phyloP scores from a whole-genome alignment of 2,113 vertebrate genomes.

The Thunnus thynnus region DNA sequence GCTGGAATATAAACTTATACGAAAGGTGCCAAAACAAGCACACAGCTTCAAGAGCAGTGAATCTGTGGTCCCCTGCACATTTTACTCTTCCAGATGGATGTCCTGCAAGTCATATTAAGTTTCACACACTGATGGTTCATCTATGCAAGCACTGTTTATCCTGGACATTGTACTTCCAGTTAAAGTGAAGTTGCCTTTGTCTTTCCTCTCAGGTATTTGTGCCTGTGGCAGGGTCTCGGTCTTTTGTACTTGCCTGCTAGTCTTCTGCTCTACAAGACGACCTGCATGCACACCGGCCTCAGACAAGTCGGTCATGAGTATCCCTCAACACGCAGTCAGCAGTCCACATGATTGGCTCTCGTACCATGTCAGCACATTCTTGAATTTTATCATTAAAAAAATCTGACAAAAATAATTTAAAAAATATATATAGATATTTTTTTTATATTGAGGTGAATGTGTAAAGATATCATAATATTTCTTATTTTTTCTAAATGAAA shows the following conservation, averaged over 20 bases:
- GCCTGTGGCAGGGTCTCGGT: constrained; percentile 65
- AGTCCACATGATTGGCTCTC: constrained; percentile 33
- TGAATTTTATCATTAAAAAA: background rate
- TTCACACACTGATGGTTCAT: constrained; percentile 56
- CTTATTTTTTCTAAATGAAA: background rate
- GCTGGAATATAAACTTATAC: constrained; percentile 1
- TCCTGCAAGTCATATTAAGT: constrained; percentile 51
- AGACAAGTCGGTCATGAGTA: constrained; percentile 61
- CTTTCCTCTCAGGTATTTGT: constrained; percentile 65
- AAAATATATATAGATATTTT: background rate
- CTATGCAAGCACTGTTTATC: constrained; percentile 63
- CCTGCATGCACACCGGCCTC: constrained; percentile 36
- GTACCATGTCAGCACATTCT: background rate
- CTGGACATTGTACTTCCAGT: constrained; percentile 66
- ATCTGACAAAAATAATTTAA: background rate
- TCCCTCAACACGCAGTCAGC: constrained; percentile 30
- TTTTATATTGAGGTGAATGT: background rate
- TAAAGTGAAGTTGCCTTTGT: constrained; percentile 62
- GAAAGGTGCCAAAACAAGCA: constrained; percentile 35
- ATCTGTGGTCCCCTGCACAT: constrained; percentile 21
- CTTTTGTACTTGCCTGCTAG: constrained; percentile 62
- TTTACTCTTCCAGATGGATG: constrained; percentile 31
- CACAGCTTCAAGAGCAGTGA: constrained; percentile 23
- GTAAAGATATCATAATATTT: background rate
- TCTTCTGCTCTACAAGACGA: constrained; percentile 39